A percentile compares a stretch with the other conserved stretches of the same genome.
Evolutionary conservation across 1,140 invertebrate species (phyloP).

Genomic region (Elymnias hypermnestra): DNA sequence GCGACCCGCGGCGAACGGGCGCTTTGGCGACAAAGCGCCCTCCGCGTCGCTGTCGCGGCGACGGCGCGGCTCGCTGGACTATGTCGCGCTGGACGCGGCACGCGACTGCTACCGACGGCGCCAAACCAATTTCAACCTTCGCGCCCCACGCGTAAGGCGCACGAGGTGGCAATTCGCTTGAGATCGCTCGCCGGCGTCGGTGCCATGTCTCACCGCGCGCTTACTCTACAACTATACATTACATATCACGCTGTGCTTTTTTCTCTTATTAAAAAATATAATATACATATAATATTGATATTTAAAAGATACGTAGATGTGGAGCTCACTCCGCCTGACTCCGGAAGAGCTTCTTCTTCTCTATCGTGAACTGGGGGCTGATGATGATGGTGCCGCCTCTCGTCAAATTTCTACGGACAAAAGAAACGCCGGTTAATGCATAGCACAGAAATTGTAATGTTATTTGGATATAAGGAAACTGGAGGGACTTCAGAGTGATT

Average conservation of each 20-base stretch:
- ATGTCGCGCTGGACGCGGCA: no score
- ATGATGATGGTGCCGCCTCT: constrained; percentile 89
- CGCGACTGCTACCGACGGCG: no score
- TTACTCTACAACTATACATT: constrained; percentile 69
- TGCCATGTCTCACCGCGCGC: no score
- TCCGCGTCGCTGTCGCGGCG: constrained; percentile 32
- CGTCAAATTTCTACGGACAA: constrained; percentile 83
- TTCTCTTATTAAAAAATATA: constrained; percentile 74
- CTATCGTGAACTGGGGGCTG: constrained; percentile 87
- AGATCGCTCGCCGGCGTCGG: no score
- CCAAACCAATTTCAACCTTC: no score
- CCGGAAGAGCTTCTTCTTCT: constrained; percentile 91
- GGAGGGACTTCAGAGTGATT: no score
- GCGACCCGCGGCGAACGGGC: constrained; percentile 27
- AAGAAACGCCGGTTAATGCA: constrained; percentile 27
- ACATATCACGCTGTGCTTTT: constrained; percentile 74
- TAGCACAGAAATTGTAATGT: no score
- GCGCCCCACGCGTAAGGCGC: no score
- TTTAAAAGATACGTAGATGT: constrained; percentile 72
- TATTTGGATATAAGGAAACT: no score
- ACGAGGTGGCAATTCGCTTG: no score
- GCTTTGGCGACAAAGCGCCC: constrained; percentile 44
- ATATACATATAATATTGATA: constrained; percentile 75
- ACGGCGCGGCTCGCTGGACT: constrained; percentile 15
- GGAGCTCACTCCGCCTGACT: constrained; percentile 76